Evolutionary conservation across 2,797 vertebrate species (phyloP).

Genomic region (Psittacula derbiana): DNA sequence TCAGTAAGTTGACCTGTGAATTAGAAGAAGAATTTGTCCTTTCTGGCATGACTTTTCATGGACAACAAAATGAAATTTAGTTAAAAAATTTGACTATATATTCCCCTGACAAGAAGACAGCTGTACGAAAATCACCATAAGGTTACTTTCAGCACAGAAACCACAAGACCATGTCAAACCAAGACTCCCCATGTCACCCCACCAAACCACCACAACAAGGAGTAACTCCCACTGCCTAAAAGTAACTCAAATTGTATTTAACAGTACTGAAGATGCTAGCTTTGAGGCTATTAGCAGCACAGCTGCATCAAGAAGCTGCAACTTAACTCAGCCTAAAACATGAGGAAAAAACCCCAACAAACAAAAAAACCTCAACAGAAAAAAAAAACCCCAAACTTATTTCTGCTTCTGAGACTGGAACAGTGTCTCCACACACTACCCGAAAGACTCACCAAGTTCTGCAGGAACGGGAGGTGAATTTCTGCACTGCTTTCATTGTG

Average conservation of each 20-base stretch:
- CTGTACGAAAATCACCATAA: not conserved
- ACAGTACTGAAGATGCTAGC: not conserved
- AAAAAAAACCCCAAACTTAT: no score
- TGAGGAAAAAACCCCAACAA: no score
- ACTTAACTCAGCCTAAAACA: not conserved
- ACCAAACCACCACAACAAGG: not conserved
- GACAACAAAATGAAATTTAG: not conserved
- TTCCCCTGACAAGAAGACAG: not conserved
- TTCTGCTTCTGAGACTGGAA: not conserved
- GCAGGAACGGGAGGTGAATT: not conserved
- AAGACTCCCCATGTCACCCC: not conserved
- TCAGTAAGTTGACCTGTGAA: conserved; percentile 90
- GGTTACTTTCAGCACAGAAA: not conserved
- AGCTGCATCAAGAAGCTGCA: not conserved
- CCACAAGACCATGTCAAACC: not conserved
- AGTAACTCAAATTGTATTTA: not conserved
- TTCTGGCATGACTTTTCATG: not conserved
- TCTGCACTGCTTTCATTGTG: not conserved
- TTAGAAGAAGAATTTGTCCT: not conserved
- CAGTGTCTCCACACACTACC: not conserved
- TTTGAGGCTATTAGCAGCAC: not conserved
- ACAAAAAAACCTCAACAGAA: not conserved
- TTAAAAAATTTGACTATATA: not conserved
- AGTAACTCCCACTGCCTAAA: not conserved
- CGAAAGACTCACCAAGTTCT: not conserved